A percentile compares a stretch with the other conserved stretches of the same genome.
Evolutionary conservation across 1,140 invertebrate species (phyloP).

Genomic region (Drosophila kohkoa): DNA sequence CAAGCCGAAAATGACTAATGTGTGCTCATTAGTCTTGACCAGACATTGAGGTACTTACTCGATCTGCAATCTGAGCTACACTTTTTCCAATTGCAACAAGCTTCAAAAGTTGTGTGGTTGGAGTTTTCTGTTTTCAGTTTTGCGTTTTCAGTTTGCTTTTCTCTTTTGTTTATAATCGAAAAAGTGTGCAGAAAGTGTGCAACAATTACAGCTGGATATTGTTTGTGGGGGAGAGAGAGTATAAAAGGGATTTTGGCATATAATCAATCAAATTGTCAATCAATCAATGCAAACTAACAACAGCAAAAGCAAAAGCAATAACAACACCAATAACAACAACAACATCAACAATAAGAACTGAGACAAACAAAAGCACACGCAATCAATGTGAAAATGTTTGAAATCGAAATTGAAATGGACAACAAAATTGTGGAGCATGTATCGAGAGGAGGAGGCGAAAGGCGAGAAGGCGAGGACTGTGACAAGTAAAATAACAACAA

Average conservation of each 20-base stretch:
- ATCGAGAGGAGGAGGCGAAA: neutral
- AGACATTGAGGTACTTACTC: conserved; percentile 27
- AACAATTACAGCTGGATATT: conserved; percentile 36
- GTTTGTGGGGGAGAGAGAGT: conserved; percentile 9
- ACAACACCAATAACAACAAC: conserved; percentile 38
- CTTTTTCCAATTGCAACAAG: neutral
- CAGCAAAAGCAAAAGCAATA: conserved; percentile 33
- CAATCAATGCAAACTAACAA: conserved; percentile 67
- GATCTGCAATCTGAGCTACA: neutral
- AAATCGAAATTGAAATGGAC: conserved; percentile 61
- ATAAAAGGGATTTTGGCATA: conserved; percentile 61
- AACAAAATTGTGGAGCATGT: conserved; percentile 48
- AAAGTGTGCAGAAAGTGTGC: conserved; percentile 32
- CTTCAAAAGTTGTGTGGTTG: neutral
- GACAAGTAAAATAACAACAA: conserved; percentile 54
- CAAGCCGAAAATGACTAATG: conserved; percentile 53
- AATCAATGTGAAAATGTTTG: conserved; percentile 60
- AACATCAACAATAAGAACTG: conserved; percentile 21
- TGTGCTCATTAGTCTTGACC: conserved; percentile 55
- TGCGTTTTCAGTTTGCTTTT: conserved; percentile 1
- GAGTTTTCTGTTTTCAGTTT: conserved; percentile 1
- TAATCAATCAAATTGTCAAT: conserved; percentile 81
- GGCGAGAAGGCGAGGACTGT: conserved; percentile 12
- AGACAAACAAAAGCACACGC: conserved; percentile 45
- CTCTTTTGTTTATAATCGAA: conserved; percentile 35